Conservation (phyloP, 2,888 invertebrate genomes). For the Cheilosia impressa region DNA sequence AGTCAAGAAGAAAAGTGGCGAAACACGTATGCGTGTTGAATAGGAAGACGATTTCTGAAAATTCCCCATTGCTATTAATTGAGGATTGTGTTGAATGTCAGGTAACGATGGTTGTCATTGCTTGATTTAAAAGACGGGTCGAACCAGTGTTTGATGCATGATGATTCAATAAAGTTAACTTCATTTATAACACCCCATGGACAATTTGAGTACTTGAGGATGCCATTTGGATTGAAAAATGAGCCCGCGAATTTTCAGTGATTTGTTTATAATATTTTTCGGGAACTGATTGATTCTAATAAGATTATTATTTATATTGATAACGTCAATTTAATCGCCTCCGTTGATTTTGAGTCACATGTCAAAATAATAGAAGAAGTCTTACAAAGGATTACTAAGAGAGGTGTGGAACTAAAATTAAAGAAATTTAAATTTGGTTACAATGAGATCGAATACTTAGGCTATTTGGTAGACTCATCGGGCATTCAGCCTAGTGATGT, state of each 20-base stretch:
- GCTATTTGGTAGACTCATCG: too few species aligned
- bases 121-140: slow-evolving; percentile 18
- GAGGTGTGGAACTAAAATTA: slow-evolving; percentile 10
- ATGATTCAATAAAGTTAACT: slow-evolving; percentile 5
- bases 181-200: slow-evolving; percentile 27
- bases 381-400: slow-evolving; percentile 2
- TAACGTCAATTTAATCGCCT: slow-evolving; percentile 5
- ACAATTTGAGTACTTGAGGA: slow-evolving; percentile 20
- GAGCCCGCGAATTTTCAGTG: slow-evolving; percentile 34
- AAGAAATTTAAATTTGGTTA: slow-evolving; percentile 6
- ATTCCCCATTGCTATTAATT: slow-evolving; percentile 32
- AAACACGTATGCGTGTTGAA: slow-evolving; percentile 22
- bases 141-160: slow-evolving; percentile 18
- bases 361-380: slow-evolving; percentile 1
- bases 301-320: too few species aligned
- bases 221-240: slow-evolving; percentile 21
- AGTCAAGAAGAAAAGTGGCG: slow-evolving; percentile 28
- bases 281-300: slow-evolving; percentile 29
- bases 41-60: slow-evolving; percentile 15
- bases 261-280: slow-evolving; percentile 22
- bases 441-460: too few species aligned
- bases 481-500: not conserved
- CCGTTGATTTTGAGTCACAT: slow-evolving; percentile 16
- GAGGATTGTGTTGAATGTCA: slow-evolving; percentile 35
- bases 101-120: slow-evolving; percentile 28